Evolutionary conservation across 2,888 invertebrate species (phyloP).

Genomic region (Steinernema hermaphroditum): DNA sequence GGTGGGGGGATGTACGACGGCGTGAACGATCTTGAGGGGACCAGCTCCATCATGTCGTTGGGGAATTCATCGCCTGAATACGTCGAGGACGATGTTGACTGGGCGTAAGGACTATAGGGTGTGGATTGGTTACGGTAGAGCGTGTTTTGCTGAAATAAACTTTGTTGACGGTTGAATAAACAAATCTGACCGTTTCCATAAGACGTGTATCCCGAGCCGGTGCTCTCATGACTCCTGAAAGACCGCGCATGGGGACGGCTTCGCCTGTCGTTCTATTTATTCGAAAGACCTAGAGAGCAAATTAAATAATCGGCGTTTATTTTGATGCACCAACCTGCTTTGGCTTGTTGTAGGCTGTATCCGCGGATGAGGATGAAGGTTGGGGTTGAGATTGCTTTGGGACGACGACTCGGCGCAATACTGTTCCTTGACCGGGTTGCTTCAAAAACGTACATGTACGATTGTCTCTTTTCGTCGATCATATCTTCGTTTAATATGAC

Average conservation of each 20-base stretch:
- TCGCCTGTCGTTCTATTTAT: neutral
- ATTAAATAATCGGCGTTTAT: neutral
- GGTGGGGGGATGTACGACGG: neutral
- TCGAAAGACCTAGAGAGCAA: slow-evolving; percentile 5
- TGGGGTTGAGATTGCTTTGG: neutral
- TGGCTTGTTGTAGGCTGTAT: neutral
- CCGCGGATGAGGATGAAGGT: neutral
- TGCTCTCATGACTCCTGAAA: neutral
- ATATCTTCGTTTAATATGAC: too few species aligned
- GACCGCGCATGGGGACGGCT: neutral
- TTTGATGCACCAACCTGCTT: slow-evolving; percentile 17
- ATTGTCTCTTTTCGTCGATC: too few species aligned
- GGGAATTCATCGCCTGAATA: slow-evolving; percentile 7
- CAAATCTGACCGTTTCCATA: slow-evolving; percentile 18
- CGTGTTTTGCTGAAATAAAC: slow-evolving; percentile 28
- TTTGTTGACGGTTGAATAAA: too few species aligned
- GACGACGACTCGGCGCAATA: neutral
- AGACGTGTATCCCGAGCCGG: neutral
- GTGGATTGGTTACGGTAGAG: neutral
- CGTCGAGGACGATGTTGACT: neutral
- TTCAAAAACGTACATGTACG: too few species aligned
- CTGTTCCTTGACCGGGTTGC: neutral
- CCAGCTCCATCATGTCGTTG: neutral
- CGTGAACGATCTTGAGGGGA: neutral
- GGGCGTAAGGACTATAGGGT: slow-evolving; percentile 6